Percentiles rank a stretch among this genome's conserved stretches.
phyloP scores from a whole-genome alignment of 1,140 invertebrate species.

The Pachypeltis micranthus region DNA sequence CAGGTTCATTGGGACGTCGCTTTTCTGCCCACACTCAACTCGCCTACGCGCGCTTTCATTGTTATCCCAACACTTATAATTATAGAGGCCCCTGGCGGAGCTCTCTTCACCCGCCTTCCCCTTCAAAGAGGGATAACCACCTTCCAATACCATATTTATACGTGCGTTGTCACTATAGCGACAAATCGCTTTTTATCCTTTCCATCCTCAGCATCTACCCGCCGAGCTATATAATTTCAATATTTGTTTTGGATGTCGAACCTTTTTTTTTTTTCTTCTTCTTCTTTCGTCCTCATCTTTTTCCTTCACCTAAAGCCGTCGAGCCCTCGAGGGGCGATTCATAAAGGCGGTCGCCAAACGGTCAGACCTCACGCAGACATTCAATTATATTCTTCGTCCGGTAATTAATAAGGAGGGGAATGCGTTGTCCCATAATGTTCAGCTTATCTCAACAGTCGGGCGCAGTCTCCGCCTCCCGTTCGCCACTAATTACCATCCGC shows the following conservation, averaged over 20 bases:
- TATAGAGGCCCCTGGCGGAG: too few species aligned
- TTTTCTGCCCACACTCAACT: background rate
- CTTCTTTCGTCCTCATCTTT: too few species aligned
- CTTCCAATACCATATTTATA: constrained; percentile 7
- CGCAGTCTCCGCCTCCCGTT: too few species aligned
- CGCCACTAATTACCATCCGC: too few species aligned
- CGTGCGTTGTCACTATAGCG: constrained; percentile 8
- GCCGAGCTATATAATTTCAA: background rate
- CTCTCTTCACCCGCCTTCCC: background rate
- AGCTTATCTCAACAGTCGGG: too few species aligned
- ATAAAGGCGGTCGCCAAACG: constrained; percentile 4
- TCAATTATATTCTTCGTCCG: background rate
- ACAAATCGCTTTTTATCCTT: background rate
- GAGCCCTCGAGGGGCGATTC: background rate
- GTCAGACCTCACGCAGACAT: constrained; percentile 7
- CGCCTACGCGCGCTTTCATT: constrained; percentile 2
- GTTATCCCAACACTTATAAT: constrained; percentile 9
- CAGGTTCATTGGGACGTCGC: constrained; percentile 2
- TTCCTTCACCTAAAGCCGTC: too few species aligned
- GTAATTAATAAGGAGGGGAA: constrained; percentile 4
- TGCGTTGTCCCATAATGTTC: too few species aligned
- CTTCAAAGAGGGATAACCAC: background rate
- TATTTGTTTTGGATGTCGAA: background rate
- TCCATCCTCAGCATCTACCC: background rate
- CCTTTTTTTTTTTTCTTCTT: too few species aligned